phyloP scores from a whole-genome alignment of 2,888 invertebrate species.

The Andrena dorsata region DNA sequence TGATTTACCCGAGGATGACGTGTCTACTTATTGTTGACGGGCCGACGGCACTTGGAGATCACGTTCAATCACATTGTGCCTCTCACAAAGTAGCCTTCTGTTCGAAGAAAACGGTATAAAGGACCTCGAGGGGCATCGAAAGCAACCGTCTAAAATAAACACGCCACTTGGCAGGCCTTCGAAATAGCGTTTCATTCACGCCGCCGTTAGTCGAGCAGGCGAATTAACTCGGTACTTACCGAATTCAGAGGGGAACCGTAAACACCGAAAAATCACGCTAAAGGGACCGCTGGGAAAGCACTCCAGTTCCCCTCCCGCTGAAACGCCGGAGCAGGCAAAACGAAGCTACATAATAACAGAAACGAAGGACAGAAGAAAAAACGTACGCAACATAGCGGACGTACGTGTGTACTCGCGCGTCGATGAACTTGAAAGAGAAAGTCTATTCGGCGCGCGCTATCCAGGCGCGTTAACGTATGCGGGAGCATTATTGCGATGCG shows the following conservation, averaged over 20 bases:
- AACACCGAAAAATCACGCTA: neutral
- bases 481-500: slow-evolving; percentile 64
- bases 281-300: neutral
- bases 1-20: slow-evolving; percentile 18
- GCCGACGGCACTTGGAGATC: slow-evolving; percentile 13
- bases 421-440: slow-evolving; percentile 69
- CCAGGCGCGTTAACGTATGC: slow-evolving; percentile 52
- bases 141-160: slow-evolving; percentile 69
- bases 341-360: too few relatives aligned
- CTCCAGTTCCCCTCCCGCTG: neutral
- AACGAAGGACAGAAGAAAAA: neutral
- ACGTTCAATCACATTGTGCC: slow-evolving; percentile 51
- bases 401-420: slow-evolving; percentile 17
- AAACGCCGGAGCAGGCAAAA: neutral
- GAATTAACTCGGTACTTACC: slow-evolving; percentile 1
- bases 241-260: slow-evolving; percentile 11
- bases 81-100: slow-evolving; percentile 48
- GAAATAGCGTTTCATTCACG: slow-evolving; percentile 65
- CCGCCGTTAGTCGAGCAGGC: slow-evolving; percentile 9
- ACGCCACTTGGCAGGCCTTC: slow-evolving; percentile 64
- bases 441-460: slow-evolving; percentile 49
- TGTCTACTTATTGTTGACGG: slow-evolving; percentile 29
- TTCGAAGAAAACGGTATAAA: slow-evolving; percentile 49
- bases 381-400: slow-evolving; percentile 15
- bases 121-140: slow-evolving; percentile 46